These are phyloP conservation scores for Hemicrepidius hirtus DNA, from an alignment of 2,888 invertebrate species.

Conservation along the genomic window DNA sequence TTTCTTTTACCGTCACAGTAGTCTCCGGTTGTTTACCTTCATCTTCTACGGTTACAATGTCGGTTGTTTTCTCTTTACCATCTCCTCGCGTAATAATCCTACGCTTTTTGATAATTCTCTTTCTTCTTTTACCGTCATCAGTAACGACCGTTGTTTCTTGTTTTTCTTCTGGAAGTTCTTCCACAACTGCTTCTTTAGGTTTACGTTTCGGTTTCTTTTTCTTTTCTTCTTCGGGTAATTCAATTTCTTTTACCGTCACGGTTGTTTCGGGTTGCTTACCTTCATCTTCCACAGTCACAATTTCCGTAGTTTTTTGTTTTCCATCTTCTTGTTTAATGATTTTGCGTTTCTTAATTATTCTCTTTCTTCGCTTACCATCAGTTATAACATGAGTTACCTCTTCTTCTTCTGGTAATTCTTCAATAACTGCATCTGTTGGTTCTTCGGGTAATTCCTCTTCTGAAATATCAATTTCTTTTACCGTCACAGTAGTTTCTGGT, in stretches of 20 bases:
- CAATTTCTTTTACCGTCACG: conserved; percentile 61
- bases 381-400: conserved; percentile 48
- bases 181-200: conserved; percentile 46
- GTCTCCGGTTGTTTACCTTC: conserved; percentile 61
- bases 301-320: conserved; percentile 59
- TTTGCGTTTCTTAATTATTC: conserved; percentile 54
- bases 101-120: conserved; percentile 31
- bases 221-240: conserved; percentile 53
- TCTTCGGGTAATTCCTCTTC: conserved; percentile 53
- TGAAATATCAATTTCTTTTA: conserved; percentile 58
- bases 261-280: conserved; percentile 64
- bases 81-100: conserved; percentile 43
- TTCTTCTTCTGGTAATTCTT: conserved; percentile 53
- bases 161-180: conserved; percentile 53
- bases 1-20: conserved; percentile 49
- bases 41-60: conserved; percentile 61
- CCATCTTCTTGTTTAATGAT: conserved; percentile 51
- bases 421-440: conserved; percentile 53
- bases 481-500: conserved; percentile 61
- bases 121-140: conserved; percentile 51
- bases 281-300: conserved; percentile 66
- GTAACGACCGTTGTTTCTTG: conserved; percentile 49
- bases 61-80: conserved; percentile 36
- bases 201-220: conserved; percentile 59
- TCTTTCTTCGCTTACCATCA: conserved; percentile 51